Evolutionary conservation across 2,113 vertebrate genomes (phyloP).

Genomic region (Raphicerus campestris): DNA sequence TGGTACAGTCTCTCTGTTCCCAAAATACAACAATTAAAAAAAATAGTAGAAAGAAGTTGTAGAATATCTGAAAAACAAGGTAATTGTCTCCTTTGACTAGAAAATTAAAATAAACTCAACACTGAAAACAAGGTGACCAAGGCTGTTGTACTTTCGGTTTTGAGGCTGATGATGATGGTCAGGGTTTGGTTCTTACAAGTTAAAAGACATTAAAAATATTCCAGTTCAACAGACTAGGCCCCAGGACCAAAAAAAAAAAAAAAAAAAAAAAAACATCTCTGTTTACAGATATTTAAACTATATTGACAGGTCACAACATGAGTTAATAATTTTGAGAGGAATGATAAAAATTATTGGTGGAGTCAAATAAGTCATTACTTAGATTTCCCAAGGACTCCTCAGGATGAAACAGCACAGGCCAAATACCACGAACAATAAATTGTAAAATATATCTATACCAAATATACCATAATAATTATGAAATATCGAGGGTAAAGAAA

Average conservation of each 20-base stretch:
- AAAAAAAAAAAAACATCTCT: not conserved
- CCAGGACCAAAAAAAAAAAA: not conserved
- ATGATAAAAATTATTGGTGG: not conserved
- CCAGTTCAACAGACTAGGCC: not conserved
- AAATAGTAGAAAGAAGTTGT: not conserved
- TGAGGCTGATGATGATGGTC: rapidly evolving
- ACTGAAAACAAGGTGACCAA: not conserved
- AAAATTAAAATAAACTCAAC: not conserved
- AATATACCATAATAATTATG: not conserved
- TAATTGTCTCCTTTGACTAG: not conserved
- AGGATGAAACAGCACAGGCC: not conserved
- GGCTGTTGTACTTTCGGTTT: not conserved
- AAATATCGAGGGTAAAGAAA: not conserved
- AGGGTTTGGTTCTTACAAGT: not conserved
- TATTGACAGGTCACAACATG: not conserved
- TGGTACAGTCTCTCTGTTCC: not conserved
- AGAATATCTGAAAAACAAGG: not conserved
- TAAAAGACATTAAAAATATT: not conserved
- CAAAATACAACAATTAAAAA: not conserved
- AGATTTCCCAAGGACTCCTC: not conserved
- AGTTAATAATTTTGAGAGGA: not conserved
- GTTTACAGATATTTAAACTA: not conserved
- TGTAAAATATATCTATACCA: not conserved
- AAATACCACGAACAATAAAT: not conserved
- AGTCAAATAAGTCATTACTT: not conserved